Evolutionary conservation across 2,797 vertebrate genomes (phyloP).

Genomic region (Cossypha heuglini): DNA sequence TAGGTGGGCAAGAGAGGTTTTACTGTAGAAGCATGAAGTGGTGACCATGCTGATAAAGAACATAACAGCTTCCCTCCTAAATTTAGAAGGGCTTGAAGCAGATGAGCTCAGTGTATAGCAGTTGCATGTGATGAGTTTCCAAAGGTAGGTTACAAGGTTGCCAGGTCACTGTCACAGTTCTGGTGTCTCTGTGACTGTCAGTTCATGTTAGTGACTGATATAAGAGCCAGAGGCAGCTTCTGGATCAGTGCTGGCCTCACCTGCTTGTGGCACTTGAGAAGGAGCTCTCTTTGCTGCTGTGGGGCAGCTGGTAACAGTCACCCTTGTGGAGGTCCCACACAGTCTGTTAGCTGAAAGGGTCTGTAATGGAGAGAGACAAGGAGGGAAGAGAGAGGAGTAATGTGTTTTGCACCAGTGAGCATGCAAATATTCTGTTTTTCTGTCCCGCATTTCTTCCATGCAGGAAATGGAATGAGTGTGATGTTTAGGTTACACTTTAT

Average conservation of each 20-base stretch:
- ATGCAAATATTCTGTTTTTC: not conserved
- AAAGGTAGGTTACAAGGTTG: not conserved
- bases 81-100: not conserved
- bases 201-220: accelerated
- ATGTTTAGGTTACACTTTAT: not conserved
- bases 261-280: not conserved
- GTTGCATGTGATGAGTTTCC: not conserved
- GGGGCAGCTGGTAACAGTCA: not conserved
- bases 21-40: not conserved
- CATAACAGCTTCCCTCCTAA: not conserved
- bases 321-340: not conserved
- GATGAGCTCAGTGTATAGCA: not conserved
- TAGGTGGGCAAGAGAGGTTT: not conserved
- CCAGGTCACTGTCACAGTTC: not conserved
- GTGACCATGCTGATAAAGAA: not conserved
- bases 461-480: accelerated
- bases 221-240: not conserved
- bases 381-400: not conserved
- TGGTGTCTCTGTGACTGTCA: accelerated
- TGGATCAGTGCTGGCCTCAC: not conserved
- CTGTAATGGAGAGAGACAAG: not conserved
- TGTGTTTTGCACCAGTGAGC: not conserved
- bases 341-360: not conserved
- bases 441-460: not conserved
- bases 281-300: not conserved